Base-by-base conservation (phyloP, 2,888 invertebrate species). In the Euspilapteryx auroguttella region DNA sequence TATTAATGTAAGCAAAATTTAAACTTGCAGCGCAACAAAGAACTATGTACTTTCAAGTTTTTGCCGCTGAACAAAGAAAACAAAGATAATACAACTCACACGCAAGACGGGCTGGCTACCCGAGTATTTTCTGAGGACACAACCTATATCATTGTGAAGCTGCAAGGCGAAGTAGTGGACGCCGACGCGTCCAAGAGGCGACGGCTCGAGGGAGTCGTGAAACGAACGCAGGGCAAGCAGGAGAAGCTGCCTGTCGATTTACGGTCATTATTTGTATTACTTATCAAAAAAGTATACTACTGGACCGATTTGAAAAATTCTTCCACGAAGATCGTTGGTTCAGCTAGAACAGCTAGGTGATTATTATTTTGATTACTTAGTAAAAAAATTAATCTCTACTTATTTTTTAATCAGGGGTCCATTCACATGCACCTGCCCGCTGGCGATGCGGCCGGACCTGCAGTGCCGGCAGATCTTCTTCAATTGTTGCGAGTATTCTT, bases 401-500 rank as follows among this genome's bases (percentile, higher is more conserved):
- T 25, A 8, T 12, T 8, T 26, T 10, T n/a, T 17, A 10, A 15
- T n/a, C 47, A 73, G 73, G 45, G 73, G 73, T 14, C 73, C 73
- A 13, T 73, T 73, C 34, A 69, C 66, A 4, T 73, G 73, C 44
- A 64, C 66, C 3, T 59, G 65, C 28, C 63, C 65, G 9, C 61
- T 65, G 4, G 43, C 51, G 8, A 33, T 63, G 32, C 57, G 49
- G n/a, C 57, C 66, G 8, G 64, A 63, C 21, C 36, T 55, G 29
- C 69, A 64, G 32, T 75, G 73, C 34, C 55, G 64, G 14, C 66
- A 68, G 38, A 62, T 64, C 33, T 77, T 73, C 45, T 63, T 63
- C 38, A 64, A 66, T 36, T 77, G 76, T 40, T 77, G 76, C 40
- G 66, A 71, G 35, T 77, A 73, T 34, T 76, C 76, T 2, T 38